Evolutionary conservation across 2,797 vertebrate species (phyloP), one percentile per base, ranked within the genome.

Genomic region (Lutjanus campechanus): DNA sequence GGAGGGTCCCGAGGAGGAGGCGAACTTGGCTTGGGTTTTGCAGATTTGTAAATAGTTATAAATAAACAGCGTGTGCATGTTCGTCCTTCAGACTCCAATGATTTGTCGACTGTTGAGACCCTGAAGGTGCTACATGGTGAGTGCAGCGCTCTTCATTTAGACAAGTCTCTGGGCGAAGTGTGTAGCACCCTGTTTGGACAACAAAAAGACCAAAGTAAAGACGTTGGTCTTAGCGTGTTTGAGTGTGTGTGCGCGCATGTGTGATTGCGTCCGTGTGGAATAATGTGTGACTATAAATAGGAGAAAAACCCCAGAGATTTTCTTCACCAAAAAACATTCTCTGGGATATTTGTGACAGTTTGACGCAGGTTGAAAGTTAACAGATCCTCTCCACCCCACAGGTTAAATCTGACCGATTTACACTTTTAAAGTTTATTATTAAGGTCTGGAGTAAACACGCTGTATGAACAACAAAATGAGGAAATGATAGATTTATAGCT

Each of bases 1-100:
- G 22, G 59, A 69, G 40, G 7, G 40, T 53, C 54, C 59, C 0
- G 19, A 73, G 36, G 20, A 47, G 62, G 20, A 46, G 22, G 69
- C 63, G 60, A 66, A 63, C 8, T 43, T 8, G 29, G 73, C 53
- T 78, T 86, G 62, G 56, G 61, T 71, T 76, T 86, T 75, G 76
- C 81, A 82, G 91, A 92, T 88, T 84, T 96, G 95, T 96, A 96
- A 92, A 96, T 96, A 96, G 79, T 85, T 96, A 93, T 95, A 95
- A 95, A 95, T 95, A 94, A 93, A 90, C 85, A 80, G 88, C 66
- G 84, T 86, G 92, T 87, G 91, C 92, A 93, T 88, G 92, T 89
- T 86, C 70, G 83, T 90, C 89, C 81, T 82, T 77, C 87, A 85
- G 91, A 85, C 87, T 82, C 85, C 81, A 83, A 19, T 73, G 62